Evolutionary conservation across 2,888 invertebrate genomes (phyloP), one percentile per base, ranked within the genome.

Genomic region (Papilio protenor): DNA sequence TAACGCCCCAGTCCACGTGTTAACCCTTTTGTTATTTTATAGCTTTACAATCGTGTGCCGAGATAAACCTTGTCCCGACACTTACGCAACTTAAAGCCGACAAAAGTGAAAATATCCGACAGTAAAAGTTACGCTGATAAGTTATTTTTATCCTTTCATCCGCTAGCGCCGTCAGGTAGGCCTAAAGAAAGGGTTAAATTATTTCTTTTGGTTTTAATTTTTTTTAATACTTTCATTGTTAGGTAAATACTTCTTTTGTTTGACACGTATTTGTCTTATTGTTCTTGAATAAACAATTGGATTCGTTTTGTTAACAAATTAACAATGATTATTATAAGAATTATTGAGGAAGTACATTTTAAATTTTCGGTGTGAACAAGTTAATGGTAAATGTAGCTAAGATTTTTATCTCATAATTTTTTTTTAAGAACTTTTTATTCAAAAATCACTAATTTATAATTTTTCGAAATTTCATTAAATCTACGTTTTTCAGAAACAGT

Each of bases 31-130:
- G 90, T 85, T 82, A 76, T 85, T 93, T 91, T 92, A 91, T 91
- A 81, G 85, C 83, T 93, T 92, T 92, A 91, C 86, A 85, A 86
- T 81, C 79, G 81, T 86, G 77, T 80, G 82, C 82, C 80, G 81
- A 84, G 86, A 86, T 86, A 84, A 85, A 84, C 83, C 83, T 74
- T 79, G 77, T 80, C 80, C 79, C 77, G 78, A 82, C 78, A 79
- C 86, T 92, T 92, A 90, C 92, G 90, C 90, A 92, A 92, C 76
- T n/a, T 49, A 55, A 45, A 72, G 88, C 88, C 88, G 91, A 93
- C 93, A 94, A 94, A 94, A 93, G 94, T 94, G 93, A 94, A 92
- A 93, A 88, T 89, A 80, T 82, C 85, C 83, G 85, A 85, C 87
- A 89, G 91, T 92, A 91, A 92, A 92, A 91, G 89, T 90, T 84